Evolutionary conservation across 2,888 invertebrate species (phyloP).

Genomic region (Stegophylla sp.): DNA sequence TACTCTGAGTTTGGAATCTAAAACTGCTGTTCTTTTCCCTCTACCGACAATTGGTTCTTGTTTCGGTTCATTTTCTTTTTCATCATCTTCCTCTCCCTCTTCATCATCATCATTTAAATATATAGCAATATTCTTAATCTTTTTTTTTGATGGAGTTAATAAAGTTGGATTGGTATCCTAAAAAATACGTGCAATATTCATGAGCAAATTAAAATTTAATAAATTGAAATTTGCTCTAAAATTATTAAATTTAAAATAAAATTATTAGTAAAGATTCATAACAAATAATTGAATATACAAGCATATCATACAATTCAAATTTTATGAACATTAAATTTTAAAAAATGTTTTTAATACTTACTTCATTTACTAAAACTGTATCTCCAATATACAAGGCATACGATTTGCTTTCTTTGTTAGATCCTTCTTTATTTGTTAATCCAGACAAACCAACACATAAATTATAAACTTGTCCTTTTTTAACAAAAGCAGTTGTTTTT

Average conservation of each 20-base stretch:
- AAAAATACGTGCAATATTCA: too few species aligned
- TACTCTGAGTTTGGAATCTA: constrained; percentile 87
- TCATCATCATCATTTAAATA: constrained; percentile 89
- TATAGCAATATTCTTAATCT: constrained; percentile 92
- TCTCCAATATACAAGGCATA: constrained; percentile 96
- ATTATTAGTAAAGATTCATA: too few species aligned
- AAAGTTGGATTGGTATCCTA: constrained; percentile 79
- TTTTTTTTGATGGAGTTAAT: constrained; percentile 91
- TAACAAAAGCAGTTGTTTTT: constrained; percentile 80
- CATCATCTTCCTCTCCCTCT: constrained; percentile 79
- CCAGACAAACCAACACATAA: constrained; percentile 90
- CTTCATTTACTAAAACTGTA: constrained; percentile 93
- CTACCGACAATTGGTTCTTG: constrained; percentile 74
- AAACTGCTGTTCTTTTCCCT: constrained; percentile 86
- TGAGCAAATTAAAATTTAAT: background rate
- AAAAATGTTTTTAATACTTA: constrained; percentile 64
- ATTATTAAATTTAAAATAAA: too few species aligned
- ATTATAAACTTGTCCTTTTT: constrained; percentile 96
- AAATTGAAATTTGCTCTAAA: too few species aligned
- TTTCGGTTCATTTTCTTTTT: constrained; percentile 71
- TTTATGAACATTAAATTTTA: background rate
- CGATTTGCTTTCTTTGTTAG: constrained; percentile 85
- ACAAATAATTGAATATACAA: too few species aligned
- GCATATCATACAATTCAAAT: too few species aligned
- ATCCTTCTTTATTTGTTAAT: constrained; percentile 80